These are phyloP conservation scores for Teleogryllus oceanicus DNA, from an alignment of 2,888 invertebrate genomes.

Conservation along the genomic window DNA sequence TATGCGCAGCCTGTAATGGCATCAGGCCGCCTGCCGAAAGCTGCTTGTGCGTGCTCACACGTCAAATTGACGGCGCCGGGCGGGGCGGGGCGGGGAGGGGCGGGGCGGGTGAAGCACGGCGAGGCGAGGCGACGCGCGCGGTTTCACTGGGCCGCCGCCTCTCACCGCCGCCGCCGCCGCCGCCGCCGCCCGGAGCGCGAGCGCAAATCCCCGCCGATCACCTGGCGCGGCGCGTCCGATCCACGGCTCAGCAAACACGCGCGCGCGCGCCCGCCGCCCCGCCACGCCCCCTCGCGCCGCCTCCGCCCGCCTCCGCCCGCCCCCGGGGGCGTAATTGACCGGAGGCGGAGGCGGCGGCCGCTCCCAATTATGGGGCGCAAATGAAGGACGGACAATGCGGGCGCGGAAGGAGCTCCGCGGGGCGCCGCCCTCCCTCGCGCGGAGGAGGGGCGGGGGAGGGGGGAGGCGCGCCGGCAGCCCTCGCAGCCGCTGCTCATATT, in stretches of 20 bases:
- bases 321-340: not conserved
- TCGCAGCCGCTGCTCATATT: not conserved
- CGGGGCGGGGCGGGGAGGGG: constrained; percentile 21
- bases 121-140: constrained; percentile 20
- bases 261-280: not conserved
- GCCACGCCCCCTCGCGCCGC: not conserved
- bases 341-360: not conserved
- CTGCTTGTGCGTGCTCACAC: constrained; percentile 18
- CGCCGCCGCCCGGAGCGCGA: not conserved
- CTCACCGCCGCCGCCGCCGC: not conserved
- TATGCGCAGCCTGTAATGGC: constrained; percentile 18
- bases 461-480: not conserved
- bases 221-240: not conserved
- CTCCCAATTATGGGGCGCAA: not conserved
- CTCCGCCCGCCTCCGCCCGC: not conserved
- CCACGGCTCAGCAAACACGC: not conserved
- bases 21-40: constrained; percentile 9
- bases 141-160: not conserved
- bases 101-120: constrained; percentile 25
- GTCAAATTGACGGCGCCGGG: constrained; percentile 24
- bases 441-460: not conserved
- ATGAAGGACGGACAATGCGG: not conserved
- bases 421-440: no score
- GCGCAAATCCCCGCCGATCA: constrained; percentile 3
- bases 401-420: not conserved